Evolutionary conservation across 2,113 vertebrate species (phyloP), one percentile per base, ranked within the genome.

Genomic region (Odocoileus virginianus): DNA sequence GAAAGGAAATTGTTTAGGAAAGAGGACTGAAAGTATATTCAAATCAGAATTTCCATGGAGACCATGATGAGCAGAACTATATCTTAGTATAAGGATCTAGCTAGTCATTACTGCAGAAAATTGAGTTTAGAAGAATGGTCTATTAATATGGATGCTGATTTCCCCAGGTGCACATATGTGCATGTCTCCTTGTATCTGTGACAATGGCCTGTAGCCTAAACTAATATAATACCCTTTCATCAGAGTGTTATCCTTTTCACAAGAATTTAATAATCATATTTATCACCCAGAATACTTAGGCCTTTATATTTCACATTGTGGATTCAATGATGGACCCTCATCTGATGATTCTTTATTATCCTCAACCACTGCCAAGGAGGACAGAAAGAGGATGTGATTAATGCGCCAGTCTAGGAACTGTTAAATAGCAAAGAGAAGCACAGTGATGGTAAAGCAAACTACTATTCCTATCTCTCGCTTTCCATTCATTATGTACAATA

Each of bases 221-320:
- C 55, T 96, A 91, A 91, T 85, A 76, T 88, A 67, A 83, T 89
- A 27, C 71, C 71, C 71, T 92, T 89, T 33, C 47, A 78, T 91
- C 61, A 57, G 3, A 79, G 17, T 74, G 30, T 1, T 64, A 64
- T 76, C 30, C 21, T 96, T 95, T 89, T 54, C 71, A 89, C 2
- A 92, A 74, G 52, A 97, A 95, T 93, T 89, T 78, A 40, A 96
- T 94, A 94, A 90, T 97, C 81, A 57, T 19, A 89, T 94, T 97
- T 95, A 91, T 95, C 93, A 94, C 47, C 27, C 67, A 60, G 60
- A 86, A 82, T 79, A 81, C 14, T 81, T 85, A 87, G 52, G 50
- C 90, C 33, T 74, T 97, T 96, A 67, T 61, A 91, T 79, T 96
- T 97, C 64, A 92, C 74, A 83, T 27, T 71, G 60, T 43, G n/a